These are phyloP conservation scores for Phoenoteleia sp. DNA, from an alignment of 2,888 invertebrate species.

Conservation along the genomic window DNA sequence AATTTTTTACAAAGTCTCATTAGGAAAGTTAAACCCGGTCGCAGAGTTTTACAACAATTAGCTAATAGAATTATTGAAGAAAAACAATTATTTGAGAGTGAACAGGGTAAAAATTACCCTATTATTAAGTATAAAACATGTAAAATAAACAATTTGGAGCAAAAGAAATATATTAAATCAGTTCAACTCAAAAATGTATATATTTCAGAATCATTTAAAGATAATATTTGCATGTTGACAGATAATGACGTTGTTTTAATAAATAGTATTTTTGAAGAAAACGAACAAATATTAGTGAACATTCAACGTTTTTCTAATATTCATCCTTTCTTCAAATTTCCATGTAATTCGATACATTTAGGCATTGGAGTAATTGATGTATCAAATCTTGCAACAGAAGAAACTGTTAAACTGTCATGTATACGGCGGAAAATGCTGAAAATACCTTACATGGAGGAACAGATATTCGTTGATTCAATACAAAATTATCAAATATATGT, in stretches of 20 bases:
- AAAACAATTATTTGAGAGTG: not conserved
- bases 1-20: conserved; percentile 51
- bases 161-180: not conserved
- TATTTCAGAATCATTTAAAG: not conserved
- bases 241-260: not conserved
- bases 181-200: not conserved
- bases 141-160: not conserved
- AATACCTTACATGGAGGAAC: not conserved
- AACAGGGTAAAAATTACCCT: not conserved
- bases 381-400: not conserved
- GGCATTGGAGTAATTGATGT: not conserved
- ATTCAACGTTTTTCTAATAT: not conserved
- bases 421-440: not conserved
- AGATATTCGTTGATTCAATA: not conserved
- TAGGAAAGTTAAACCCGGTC: not conserved
- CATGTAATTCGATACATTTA: not conserved
- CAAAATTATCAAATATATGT: not conserved
- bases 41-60: not conserved
- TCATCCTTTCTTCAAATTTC: not conserved
- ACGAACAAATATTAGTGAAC: not conserved
- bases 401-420: not conserved
- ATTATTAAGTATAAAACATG: not conserved
- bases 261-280: not conserved
- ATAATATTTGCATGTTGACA: not conserved
- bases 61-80: not conserved